These are phyloP conservation scores for Lapara coniferarum DNA, from an alignment of 2,888 invertebrate genomes.

Conservation along the genomic window DNA sequence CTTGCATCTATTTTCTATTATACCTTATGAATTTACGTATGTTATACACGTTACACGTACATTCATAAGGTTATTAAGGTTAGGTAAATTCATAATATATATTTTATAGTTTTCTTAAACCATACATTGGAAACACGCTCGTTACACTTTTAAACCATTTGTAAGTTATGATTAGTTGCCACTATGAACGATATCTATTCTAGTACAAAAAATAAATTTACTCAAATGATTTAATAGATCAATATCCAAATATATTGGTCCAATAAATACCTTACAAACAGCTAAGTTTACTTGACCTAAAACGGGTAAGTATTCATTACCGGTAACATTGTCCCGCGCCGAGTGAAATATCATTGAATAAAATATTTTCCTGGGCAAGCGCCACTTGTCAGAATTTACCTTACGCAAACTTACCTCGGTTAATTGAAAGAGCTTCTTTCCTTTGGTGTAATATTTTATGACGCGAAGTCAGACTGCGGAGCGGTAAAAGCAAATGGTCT, in stretches of 20 bases:
- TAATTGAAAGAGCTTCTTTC: slow-evolving; percentile 82
- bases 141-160: too few species aligned
- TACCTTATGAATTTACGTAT: neutral
- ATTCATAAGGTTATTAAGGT: too few species aligned
- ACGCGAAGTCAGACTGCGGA: slow-evolving; percentile 42
- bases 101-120: too few species aligned
- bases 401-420: slow-evolving; percentile 76
- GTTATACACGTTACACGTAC: too few species aligned
- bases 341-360: slow-evolving; percentile 39
- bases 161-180: too few species aligned
- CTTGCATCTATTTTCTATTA: slow-evolving; percentile 43
- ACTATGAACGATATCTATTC: too few species aligned
- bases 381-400: slow-evolving; percentile 69
- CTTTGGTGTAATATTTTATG: slow-evolving; percentile 78
- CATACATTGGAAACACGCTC: too few species aligned
- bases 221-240: neutral
- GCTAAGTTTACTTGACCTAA: neutral
- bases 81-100: too few species aligned
- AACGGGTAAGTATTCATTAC: slow-evolving; percentile 15
- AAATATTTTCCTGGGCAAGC: slow-evolving; percentile 53
- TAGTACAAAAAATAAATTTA: neutral
- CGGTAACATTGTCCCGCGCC: slow-evolving; percentile 9
- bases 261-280: neutral
- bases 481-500: slow-evolving; percentile 60
- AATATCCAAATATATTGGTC: neutral